phyloP scores from a whole-genome alignment of 2,797 vertebrate genomes.

The Scomberomorus guttatus region DNA sequence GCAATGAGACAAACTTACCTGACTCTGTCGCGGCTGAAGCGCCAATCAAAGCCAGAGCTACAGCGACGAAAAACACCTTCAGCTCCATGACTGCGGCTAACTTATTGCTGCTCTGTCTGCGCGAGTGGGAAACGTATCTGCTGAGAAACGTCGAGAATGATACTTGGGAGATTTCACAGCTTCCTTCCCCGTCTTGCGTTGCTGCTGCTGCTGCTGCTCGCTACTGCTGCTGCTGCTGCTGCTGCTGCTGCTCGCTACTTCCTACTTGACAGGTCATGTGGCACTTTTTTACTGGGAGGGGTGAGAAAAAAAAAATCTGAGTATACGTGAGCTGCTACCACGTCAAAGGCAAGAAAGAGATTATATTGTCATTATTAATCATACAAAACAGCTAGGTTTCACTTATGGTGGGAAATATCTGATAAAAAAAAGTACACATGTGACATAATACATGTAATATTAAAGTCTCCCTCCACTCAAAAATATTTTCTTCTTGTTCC shows the following conservation, averaged over 20 bases:
- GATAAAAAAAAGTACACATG: background rate
- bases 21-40: constrained; percentile 47
- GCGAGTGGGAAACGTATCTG: background rate
- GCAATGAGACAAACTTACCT: constrained; percentile 71
- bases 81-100: constrained; percentile 72
- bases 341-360: constrained; percentile 18
- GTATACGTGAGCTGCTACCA: background rate
- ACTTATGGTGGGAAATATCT: background rate
- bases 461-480: too few relatives aligned
- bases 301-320: constrained; percentile 5
- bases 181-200: constrained; percentile 43
- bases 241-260: constrained; percentile 76
- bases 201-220: constrained; percentile 44
- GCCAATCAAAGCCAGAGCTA: constrained; percentile 65
- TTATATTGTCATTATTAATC: background rate
- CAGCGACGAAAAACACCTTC: constrained; percentile 70
- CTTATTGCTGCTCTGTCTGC: constrained; percentile 20
- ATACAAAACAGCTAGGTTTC: background rate
- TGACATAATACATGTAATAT: background rate
- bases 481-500: too few relatives aligned
- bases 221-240: constrained; percentile 64
- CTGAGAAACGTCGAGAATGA: constrained; percentile 41
- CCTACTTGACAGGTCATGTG: constrained; percentile 87
- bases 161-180: constrained; percentile 29
- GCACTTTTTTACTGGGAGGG: constrained; percentile 69